These are phyloP conservation scores for Otis tarda DNA, from an alignment of 2,113 vertebrate species.

Conservation along the genomic window DNA sequence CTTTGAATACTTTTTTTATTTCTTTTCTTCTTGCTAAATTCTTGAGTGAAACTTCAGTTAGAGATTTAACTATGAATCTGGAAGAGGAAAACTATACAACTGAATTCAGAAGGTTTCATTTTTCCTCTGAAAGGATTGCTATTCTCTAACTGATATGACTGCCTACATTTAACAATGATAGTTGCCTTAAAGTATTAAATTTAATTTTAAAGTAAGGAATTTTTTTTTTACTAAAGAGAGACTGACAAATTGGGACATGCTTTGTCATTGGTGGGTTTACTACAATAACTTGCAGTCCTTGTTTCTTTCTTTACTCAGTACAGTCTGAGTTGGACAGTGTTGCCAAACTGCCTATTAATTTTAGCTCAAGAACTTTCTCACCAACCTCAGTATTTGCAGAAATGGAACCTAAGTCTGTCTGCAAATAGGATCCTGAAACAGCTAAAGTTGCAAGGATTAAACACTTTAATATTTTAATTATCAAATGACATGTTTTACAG, in stretches of 20 bases:
- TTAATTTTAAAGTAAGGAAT: background rate
- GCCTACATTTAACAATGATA: background rate
- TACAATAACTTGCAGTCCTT: background rate
- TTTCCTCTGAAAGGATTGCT: background rate
- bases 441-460: background rate
- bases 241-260: background rate
- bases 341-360: background rate
- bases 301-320: background rate
- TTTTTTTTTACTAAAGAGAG: background rate
- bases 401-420: background rate
- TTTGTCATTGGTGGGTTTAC: background rate
- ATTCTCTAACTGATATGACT: background rate
- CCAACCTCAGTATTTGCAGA: background rate
- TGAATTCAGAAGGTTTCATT: background rate
- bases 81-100: background rate
- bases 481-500: background rate
- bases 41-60: background rate
- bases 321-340: background rate
- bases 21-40: background rate
- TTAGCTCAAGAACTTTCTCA: background rate
- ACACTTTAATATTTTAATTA: background rate
- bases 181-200: background rate
- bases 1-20: background rate
- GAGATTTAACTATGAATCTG: background rate
- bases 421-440: background rate